Evolutionary conservation across 2,888 invertebrate species (phyloP).

Genomic region (Dinocampus coccinellae): DNA sequence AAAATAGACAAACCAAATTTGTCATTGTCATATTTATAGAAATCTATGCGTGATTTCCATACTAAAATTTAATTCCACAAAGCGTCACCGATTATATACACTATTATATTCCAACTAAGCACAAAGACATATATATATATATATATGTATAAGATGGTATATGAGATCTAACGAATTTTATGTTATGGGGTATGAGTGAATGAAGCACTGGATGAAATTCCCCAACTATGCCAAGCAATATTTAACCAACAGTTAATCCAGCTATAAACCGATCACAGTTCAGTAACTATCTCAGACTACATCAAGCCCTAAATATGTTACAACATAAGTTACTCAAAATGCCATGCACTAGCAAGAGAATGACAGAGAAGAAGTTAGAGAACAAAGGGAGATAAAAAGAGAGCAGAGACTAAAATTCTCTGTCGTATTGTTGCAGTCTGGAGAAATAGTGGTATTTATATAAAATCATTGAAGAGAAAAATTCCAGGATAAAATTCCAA

Average conservation of each 20-base stretch:
- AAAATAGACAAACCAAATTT: conserved; percentile 2
- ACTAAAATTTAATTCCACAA: conserved; percentile 11
- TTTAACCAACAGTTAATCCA: conserved; percentile 40
- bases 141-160: neutral
- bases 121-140: neutral
- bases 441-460: neutral
- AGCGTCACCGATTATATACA: neutral
- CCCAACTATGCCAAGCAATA: neutral
- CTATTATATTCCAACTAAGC: neutral
- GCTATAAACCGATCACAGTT: conserved; percentile 44
- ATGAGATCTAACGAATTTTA: neutral
- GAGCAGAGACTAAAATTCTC: conserved; percentile 13
- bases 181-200: neutral
- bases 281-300: conserved; percentile 33
- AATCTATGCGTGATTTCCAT: neutral
- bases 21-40: conserved; percentile 4
- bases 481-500: too few relatives aligned
- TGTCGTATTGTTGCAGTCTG: neutral
- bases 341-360: neutral
- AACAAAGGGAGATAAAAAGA: too few relatives aligned
- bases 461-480: neutral
- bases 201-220: conserved; percentile 5
- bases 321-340: conserved; percentile 12
- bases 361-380: neutral
- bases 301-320: conserved; percentile 15